Evolutionary conservation across 2,888 invertebrate species (phyloP), one percentile per base, ranked within the genome.

Genomic region (Physocephala rufipes): DNA sequence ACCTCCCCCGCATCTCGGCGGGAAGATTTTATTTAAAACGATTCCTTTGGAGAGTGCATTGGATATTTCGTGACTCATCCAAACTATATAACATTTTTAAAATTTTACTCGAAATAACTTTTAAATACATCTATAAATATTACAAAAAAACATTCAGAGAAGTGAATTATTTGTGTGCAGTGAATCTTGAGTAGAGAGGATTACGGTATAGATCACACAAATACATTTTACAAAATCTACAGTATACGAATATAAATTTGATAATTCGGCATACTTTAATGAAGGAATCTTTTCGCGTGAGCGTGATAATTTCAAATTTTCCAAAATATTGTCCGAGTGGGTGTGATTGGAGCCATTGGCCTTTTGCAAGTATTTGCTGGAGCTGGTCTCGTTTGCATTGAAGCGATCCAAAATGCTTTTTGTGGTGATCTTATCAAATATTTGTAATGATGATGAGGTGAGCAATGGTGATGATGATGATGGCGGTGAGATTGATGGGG

Each of bases 201-300:
- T 19, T 51, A 19, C 16, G 53, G 4, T 21, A 3, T 21, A 19
- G 21, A 21, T 2, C 19, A 53, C 21, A 53, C 53, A 53, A 53
- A 21, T 53, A 53, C 53, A n/a, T n/a, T n/a, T n/a, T n/a, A n/a
- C n/a, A 21, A 21, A 21, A 53, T 53, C 9, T 19, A 53, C 21
- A 21, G 21, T 53, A 49, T 15, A 19, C 19, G 16, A 19, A 51
- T 15, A 51, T 13, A 53, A 53, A 21, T n/a, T 53, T 21, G 64
- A 51, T 70, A 58, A 45, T 26, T 67, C 5, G 13, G 79, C 86
- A 82, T 86, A 86, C 85, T 86, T 86, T 78, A 85, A 79, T 76
- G 82, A 81, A 78, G 82, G 81, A 76, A 80, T 80, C 82, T 86
- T 85, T 76, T 81, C 79, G 77, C 84, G 84, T 75, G 78, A 78